A percentile compares a stretch with the other conserved stretches of the same genome.
Evolutionary conservation across 2,113 vertebrate genomes (phyloP).

Genomic region (Ailurus styani): DNA sequence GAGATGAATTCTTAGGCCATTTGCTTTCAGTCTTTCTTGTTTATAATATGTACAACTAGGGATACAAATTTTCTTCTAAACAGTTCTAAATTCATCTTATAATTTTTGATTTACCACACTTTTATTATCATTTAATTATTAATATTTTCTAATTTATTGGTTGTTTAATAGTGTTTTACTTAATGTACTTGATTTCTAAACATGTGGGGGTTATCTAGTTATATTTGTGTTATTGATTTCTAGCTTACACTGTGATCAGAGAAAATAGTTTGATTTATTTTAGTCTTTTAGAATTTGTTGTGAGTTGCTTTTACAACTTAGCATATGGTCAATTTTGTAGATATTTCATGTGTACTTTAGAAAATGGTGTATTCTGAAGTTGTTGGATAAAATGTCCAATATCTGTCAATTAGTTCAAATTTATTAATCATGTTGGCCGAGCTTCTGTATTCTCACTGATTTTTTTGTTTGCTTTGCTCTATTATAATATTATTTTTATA

Average conservation of each 20-base stretch:
- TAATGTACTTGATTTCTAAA: slow-evolving; percentile 5
- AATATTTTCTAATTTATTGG: not conserved
- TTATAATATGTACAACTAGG: not conserved
- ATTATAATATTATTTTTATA: not conserved
- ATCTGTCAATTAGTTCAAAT: not conserved
- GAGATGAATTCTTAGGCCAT: not conserved
- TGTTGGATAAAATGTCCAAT: not conserved
- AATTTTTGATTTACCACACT: not conserved
- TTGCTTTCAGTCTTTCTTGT: not conserved
- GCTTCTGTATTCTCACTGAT: not conserved
- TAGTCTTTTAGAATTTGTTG: not conserved
- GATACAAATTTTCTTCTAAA: not conserved
- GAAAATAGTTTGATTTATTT: not conserved
- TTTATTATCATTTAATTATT: not conserved
- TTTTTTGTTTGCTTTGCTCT: not conserved
- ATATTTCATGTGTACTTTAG: not conserved
- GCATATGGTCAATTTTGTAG: not conserved
- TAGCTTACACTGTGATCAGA: not conserved
- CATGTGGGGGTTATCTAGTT: not conserved
- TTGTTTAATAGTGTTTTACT: not conserved
- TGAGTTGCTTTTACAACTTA: not conserved
- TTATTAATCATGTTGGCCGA: not conserved
- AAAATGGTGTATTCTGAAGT: not conserved
- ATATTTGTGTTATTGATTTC: not conserved
- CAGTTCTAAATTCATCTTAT: not conserved